These are phyloP conservation scores for Okamejei kenojei DNA, from an alignment of 2,797 vertebrate species.

Conservation along the genomic window DNA sequence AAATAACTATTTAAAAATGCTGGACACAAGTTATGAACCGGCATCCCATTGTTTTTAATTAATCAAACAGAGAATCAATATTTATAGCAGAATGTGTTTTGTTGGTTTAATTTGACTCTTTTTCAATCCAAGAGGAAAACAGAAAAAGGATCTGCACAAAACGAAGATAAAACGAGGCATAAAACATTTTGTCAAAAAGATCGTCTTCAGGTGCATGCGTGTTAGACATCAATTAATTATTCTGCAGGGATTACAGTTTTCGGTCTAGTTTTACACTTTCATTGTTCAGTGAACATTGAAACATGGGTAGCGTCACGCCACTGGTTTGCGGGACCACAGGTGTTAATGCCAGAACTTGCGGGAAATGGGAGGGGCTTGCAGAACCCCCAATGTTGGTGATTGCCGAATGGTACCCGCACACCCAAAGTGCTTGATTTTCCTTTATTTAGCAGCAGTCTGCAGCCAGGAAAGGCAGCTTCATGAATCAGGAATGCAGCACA, in stretches of 20 bases:
- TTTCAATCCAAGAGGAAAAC: background rate
- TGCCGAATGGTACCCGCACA: background rate
- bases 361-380: background rate
- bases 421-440: background rate
- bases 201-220: background rate
- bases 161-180: background rate
- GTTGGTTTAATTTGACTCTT: too few species aligned
- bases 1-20: too few species aligned
- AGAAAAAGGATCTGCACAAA: background rate
- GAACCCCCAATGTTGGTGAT: background rate
- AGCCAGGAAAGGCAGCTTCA: background rate
- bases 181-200: background rate
- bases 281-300: background rate
- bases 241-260: constrained; percentile 2
- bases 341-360: background rate
- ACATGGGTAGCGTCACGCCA: background rate
- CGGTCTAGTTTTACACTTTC: constrained; percentile 9
- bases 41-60: too few species aligned
- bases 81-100: too few species aligned
- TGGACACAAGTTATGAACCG: too few species aligned
- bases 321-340: background rate
- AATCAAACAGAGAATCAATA: too few species aligned
- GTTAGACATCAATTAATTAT: background rate
- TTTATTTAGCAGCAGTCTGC: background rate
- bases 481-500: background rate